A percentile compares a stretch with the other conserved stretches of the same genome.
phyloP scores from a whole-genome alignment of 2,113 vertebrate species.

The Arvicanthis niloticus region DNA sequence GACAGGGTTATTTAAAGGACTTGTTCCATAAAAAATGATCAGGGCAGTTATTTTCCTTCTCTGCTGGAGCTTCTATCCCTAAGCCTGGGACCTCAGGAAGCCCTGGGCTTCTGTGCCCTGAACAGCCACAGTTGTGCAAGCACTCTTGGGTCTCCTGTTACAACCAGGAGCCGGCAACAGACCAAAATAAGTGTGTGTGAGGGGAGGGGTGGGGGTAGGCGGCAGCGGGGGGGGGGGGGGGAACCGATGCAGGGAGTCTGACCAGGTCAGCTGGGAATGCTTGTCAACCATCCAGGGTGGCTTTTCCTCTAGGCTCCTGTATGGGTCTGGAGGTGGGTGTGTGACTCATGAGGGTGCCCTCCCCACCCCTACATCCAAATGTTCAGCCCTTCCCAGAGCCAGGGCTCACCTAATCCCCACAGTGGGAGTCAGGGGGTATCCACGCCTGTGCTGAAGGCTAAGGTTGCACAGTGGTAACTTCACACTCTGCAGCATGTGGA shows the following conservation, averaged over 20 bases:
- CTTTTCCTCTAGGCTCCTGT: constrained; percentile 78
- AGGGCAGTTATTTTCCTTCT: not conserved
- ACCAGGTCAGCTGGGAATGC: constrained; percentile 91
- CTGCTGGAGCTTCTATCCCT: not conserved
- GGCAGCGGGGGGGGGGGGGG: constrained; percentile 53
- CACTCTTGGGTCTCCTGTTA: constrained; percentile 83
- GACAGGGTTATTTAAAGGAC: not conserved
- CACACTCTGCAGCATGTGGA: constrained; percentile 84
- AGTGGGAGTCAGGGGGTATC: constrained; percentile 84
- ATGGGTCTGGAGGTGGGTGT: constrained; percentile 85
- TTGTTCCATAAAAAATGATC: not conserved
- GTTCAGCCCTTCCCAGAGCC: constrained; percentile 81
- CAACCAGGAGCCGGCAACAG: constrained; percentile 79
- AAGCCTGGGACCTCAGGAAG: constrained; percentile 68
- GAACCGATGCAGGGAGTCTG: constrained; percentile 84
- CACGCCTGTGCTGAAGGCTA: constrained; percentile 86
- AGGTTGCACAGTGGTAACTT: constrained; percentile 87
- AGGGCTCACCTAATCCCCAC: constrained; percentile 89
- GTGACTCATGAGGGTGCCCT: constrained; percentile 84
- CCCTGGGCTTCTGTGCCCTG: constrained; percentile 64
- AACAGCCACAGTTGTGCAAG: constrained; percentile 74
- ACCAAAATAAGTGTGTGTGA: constrained; percentile 75
- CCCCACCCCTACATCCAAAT: constrained; percentile 77
- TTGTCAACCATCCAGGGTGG: constrained; percentile 86
- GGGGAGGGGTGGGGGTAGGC: not conserved